Evolutionary conservation across 2,797 vertebrate species (phyloP), one percentile per base, ranked within the genome.

Genomic region (Discoglossus pictus): DNA sequence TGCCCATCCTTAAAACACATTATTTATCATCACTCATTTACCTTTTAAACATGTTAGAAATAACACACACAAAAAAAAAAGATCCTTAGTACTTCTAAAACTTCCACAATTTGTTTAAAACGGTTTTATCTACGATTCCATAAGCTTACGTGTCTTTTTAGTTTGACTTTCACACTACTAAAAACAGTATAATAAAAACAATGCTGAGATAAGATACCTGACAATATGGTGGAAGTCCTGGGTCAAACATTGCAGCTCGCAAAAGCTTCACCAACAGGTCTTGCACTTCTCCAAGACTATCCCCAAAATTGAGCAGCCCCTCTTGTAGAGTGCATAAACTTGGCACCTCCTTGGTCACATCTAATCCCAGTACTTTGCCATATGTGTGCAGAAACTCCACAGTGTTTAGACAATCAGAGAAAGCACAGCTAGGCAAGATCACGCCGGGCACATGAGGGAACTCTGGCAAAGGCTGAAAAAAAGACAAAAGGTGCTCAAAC

Each of bases 311-410:
- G 0, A 99, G 81, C 16, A 99, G 92, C 39, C 97, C 96, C 75
- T 98, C 93, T 79, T 99, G 97, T 70, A 99, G 82, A 1, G 87
- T 84, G 2, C 85, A 83, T 2, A 99, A 85, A 74, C 90, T 95
- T 72, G 95, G 97, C 36, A 97, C 85, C 8, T 98, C 95, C 81
- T 88, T 91, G n/a, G 87, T 83, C 2, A 91, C 83, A 65, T 95
- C 87, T 6, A 98, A 88, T 58, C 96, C 95, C 15, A 99, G 82
- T 53, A 97, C 82, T 74, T 92, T 96, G 62, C 96, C 96, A 0
- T 97, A 98, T 73, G 89, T 91, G 50, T 94, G 93, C 12, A 99
- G 87, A 75, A 99, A 99, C 78, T 98, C 96, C 36, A 98, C 88
- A 12, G 94, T 89, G 2, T 86, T 84, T 75, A 98, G 83, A 80